phyloP scores from a whole-genome alignment of 2,797 vertebrate genomes.

The Poecilia gillii region DNA sequence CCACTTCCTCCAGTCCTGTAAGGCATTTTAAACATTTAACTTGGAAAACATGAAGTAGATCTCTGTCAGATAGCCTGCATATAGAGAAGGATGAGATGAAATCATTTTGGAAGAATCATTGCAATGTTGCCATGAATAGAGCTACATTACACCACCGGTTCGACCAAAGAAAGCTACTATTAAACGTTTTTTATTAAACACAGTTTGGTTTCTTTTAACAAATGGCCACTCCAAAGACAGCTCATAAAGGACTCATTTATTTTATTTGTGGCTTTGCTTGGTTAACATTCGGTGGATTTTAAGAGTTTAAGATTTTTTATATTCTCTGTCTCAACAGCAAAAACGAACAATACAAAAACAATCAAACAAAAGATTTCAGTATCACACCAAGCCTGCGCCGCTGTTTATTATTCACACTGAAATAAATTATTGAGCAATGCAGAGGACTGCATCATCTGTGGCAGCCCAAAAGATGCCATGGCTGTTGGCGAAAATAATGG shows the following conservation, averaged over 20 bases:
- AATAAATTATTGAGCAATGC: conserved; percentile 65
- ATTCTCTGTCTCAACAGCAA: conserved; percentile 28
- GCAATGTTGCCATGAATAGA: not conserved
- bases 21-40: not conserved
- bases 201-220: not conserved
- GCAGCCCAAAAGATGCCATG: conserved; percentile 23
- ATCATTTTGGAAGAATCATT: not conserved
- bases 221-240: not conserved
- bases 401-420: conserved; percentile 54
- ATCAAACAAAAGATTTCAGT: conserved; percentile 21
- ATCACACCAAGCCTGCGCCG: conserved; percentile 16
- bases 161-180: not conserved
- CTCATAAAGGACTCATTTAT: not conserved
- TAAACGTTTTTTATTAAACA: not conserved
- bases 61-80: not conserved
- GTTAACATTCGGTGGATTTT: conserved; percentile 22
- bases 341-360: conserved; percentile 24
- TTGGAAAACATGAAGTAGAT: not conserved
- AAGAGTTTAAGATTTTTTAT: conserved; percentile 27
- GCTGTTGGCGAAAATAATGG: conserved; percentile 60
- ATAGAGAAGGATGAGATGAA: not conserved
- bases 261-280: conserved; percentile 8
- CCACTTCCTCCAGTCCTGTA: not conserved
- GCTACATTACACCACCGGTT: not conserved
- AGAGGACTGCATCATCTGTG: conserved; percentile 26